These are phyloP conservation scores for Cryptomyrus ogoouensis DNA, from an alignment of 2,113 vertebrate genomes.

Conservation along the genomic window DNA sequence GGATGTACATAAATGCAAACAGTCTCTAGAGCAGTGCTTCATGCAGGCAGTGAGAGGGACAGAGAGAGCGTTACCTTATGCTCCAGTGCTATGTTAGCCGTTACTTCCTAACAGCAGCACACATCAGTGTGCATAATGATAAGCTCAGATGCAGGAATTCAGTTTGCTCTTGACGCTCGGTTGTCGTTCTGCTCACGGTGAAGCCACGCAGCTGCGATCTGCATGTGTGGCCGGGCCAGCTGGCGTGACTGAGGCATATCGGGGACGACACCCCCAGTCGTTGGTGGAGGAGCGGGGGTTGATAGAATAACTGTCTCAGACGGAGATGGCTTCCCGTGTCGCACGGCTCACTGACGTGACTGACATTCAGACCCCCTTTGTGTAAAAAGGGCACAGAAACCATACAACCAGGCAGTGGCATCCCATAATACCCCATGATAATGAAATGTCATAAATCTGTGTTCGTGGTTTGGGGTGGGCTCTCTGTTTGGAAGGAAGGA, in stretches of 20 bases:
- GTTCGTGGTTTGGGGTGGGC: background rate
- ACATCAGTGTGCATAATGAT: constrained; percentile 45
- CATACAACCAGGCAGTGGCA: background rate
- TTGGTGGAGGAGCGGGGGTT: background rate
- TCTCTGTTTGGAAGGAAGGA: background rate
- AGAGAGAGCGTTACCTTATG: constrained; percentile 6
- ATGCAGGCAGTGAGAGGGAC: background rate
- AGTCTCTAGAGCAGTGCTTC: constrained; percentile 6
- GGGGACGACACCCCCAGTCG: constrained; percentile 16
- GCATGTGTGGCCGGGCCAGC: constrained; percentile 26
- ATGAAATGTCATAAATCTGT: constrained; percentile 12
- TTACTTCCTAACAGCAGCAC: constrained; percentile 27
- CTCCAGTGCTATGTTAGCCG: constrained; percentile 39
- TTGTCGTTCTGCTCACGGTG: constrained; percentile 40
- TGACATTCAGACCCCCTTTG: background rate
- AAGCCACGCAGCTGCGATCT: constrained; percentile 34
- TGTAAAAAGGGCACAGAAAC: constrained; percentile 19
- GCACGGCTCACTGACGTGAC: background rate
- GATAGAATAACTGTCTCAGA: constrained; percentile 26
- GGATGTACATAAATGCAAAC: constrained; percentile 26
- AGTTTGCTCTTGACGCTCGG: constrained; percentile 41
- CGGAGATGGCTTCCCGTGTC: constrained; percentile 25
- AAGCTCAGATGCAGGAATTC: constrained; percentile 38
- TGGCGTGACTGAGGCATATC: constrained; percentile 36
- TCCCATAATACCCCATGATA: constrained; percentile 19